Base-by-base conservation (phyloP, 2,797 vertebrate genomes). In the Helicolenus hilgendorfi region DNA sequence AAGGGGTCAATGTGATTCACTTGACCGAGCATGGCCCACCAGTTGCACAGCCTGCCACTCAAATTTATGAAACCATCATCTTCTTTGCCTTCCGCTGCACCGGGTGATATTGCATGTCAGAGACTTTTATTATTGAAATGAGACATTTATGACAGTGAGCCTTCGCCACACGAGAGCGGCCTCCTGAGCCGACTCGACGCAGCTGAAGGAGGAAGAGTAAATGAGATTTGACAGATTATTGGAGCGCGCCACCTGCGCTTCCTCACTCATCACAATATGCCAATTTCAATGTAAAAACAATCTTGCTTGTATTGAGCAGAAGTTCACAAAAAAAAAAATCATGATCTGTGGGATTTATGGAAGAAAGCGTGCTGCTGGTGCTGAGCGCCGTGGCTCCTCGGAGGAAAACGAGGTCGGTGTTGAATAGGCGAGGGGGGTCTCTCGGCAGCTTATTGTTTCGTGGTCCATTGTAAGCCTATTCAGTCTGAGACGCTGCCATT, bases 71-170 rank as follows among this genome's bases (percentile, higher is more conserved):
- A 92, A 91, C 89, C 72, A 72, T 85, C 86, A 72, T 86, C 81
- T 59, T 10, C 81, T 71, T 79, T 77, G 59, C 72, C 85, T 73
- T 45, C 64, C 15, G 31, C 63, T 38, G 83, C 80, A 14, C 60
- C 3, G 4, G 71, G 74, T 77, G 64, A 91, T 92, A 93, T 92
- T 83, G 85, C 85, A 53, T 82, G 89, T 88, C 87, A 78, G 36
- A 90, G 79, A 95, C 91, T 89, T 96, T 96, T 97, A 88, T 93
- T 94, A 95, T 94, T 94, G 91, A 97, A 96, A 97, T 96, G 89
- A 96, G 96, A 94, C 92, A 93, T 94, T 93, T 94, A 87, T 82
- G 92, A 92, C 81, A 79, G 72, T 5, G 79, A 81, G 84, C 67
- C 76, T 71, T 60, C 10, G 33, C 31, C 83, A 83, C 83, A 87